A percentile compares a stretch with the other conserved stretches of the same genome.
phyloP scores from a whole-genome alignment of 2,888 invertebrate genomes.

The Megalurothrips usitatus region DNA sequence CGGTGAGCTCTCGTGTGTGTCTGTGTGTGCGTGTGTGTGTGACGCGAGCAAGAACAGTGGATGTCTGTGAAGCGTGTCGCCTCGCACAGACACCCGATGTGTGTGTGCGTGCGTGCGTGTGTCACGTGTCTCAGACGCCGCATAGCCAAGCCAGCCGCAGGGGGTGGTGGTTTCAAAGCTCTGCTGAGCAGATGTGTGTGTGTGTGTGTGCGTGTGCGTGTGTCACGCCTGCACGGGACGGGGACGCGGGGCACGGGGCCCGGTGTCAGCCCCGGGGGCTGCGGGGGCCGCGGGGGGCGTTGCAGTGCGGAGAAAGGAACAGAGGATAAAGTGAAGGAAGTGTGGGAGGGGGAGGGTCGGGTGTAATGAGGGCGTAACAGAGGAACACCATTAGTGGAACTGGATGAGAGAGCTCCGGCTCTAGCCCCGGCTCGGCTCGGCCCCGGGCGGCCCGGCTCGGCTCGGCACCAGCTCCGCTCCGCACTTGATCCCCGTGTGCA shows the following conservation, averaged over 20 bases:
- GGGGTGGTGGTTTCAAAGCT: too few species aligned
- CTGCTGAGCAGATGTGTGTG: neutral
- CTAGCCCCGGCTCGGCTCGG: neutral
- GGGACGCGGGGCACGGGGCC: neutral
- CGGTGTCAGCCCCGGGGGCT: too few species aligned
- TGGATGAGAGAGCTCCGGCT: slow-evolving; percentile 8
- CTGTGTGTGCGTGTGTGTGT: neutral
- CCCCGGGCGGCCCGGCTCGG: neutral
- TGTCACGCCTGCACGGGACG: neutral
- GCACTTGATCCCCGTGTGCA: slow-evolving; percentile 10
- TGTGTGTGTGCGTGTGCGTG: neutral
- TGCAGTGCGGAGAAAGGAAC: neutral
- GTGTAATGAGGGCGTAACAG: slow-evolving; percentile 19
- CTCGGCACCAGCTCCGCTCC: neutral
- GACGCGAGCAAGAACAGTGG: neutral
- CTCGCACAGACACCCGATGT: neutral
- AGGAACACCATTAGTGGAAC: slow-evolving; percentile 26
- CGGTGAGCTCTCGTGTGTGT: slow-evolving; percentile 54
- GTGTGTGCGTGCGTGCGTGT: too few species aligned
- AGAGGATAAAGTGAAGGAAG: neutral
- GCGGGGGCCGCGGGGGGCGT: too few species aligned
- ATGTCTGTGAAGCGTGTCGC: too few species aligned
- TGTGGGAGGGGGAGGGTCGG: neutral
- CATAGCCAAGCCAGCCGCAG: too few species aligned
- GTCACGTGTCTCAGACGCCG: neutral